Base-by-base conservation (phyloP, 2,888 invertebrate genomes). In the Machimus rusticus region DNA sequence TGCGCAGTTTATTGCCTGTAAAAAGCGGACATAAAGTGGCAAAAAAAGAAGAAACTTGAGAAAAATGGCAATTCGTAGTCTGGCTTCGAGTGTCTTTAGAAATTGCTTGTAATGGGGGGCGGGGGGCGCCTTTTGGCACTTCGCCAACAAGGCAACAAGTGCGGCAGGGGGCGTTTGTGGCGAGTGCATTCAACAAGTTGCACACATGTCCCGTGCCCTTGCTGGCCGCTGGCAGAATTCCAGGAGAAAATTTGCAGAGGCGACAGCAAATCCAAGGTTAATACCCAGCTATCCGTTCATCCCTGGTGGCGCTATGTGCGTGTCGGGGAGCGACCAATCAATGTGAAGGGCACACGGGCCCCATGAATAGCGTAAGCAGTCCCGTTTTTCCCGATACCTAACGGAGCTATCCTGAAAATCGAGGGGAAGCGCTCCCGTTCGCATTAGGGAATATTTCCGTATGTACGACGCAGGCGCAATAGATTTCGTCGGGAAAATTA, bases 191-290 rank as follows among this genome's bases (percentile, higher is more conserved):
- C 78, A 78, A 78, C 78, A 78, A 78, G 78, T 78, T 78, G 23
- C 43, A 78, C 46, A 43, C 23, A 78, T 23, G 46, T 39, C 6
- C 39, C 39, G 14, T 39, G 23, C 43, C 78, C 78, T 78, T 19
- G 78, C 43, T 39, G 46, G 39, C 78, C 78, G 37, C 43, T 78
- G 78, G 78, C 78, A 43, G 14, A 39, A 78, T 78, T 78, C 78
- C 78, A 78, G 78, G 76, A 76, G 76, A 76, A 43, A 78, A 78
- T 78, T 78, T 43, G 78, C 9, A 78, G 23, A 78, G 78, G 78
- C 78, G 43, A 78, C 78, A 78, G 23, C n/a, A 78, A 78, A 78
- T 78, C 78, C 78, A 78, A 78, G 78, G 78, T 78, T 78, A 78
- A 78, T 78, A 78, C 78, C 78, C 78, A 78, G 78, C 43, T 37